Evolutionary conservation across 2,888 invertebrate species (phyloP).

Genomic region (Dioctria linearis): DNA sequence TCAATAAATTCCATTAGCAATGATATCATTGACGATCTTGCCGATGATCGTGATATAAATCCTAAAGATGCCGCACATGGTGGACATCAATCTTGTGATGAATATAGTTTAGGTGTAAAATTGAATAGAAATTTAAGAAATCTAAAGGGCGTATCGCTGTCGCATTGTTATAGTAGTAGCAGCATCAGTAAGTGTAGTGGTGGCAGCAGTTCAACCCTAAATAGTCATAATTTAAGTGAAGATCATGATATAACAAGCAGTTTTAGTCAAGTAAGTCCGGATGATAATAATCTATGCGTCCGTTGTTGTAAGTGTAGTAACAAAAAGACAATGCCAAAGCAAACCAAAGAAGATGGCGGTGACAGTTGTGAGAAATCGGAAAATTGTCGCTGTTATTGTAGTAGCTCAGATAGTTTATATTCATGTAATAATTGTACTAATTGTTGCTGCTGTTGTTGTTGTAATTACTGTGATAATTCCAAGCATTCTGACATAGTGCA

Average conservation of each 20-base stretch:
- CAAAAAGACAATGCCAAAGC: background rate
- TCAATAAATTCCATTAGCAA: conserved; percentile 55
- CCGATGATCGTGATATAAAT: conserved; percentile 34
- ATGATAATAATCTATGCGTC: conserved; percentile 27
- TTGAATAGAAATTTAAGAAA: conserved; percentile 32
- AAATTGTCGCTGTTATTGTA: conserved; percentile 61
- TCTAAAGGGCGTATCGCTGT: conserved; percentile 22
- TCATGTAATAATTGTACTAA: conserved; percentile 68
- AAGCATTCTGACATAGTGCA: conserved; percentile 56
- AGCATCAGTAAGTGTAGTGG: conserved; percentile 65
- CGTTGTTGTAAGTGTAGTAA: conserved; percentile 35
- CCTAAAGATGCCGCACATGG: conserved; percentile 24
- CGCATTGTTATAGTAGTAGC: conserved; percentile 56
- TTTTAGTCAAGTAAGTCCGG: conserved; percentile 43
- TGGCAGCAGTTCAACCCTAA: conserved; percentile 43
- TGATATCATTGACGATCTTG: conserved; percentile 42
- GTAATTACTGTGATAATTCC: conserved; percentile 51
- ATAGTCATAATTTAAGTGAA: conserved; percentile 49
- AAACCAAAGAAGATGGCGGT: conserved; percentile 1
- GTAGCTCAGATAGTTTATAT: conserved; percentile 66
- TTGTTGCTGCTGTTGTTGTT: conserved; percentile 62
- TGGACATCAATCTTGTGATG: conserved; percentile 53
- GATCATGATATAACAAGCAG: conserved; percentile 41
- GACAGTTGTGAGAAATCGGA: background rate
- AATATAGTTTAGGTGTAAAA: conserved; percentile 46